Evolutionary conservation across 2,113 vertebrate genomes (phyloP).

Genomic region (Hippocampus barbouri): DNA sequence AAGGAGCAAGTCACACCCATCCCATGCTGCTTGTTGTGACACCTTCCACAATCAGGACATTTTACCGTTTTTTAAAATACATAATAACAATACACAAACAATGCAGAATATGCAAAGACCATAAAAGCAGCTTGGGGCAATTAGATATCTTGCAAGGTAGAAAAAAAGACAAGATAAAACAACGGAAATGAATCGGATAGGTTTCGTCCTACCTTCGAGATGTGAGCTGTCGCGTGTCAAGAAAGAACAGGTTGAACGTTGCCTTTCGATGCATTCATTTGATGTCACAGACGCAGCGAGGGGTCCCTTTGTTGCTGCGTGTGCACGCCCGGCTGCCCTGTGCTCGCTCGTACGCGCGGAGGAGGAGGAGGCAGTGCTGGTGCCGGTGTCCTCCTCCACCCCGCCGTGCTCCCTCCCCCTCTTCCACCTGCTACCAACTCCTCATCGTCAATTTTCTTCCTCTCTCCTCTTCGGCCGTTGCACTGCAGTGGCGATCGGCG

Average conservation of each 20-base stretch:
- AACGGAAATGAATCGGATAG: neutral
- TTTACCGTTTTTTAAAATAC: neutral
- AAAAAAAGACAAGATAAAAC: neutral
- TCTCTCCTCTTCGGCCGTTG: neutral
- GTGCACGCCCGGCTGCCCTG: constrained; percentile 20
- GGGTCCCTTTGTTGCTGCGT: constrained; percentile 67
- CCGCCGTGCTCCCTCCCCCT: constrained; percentile 43
- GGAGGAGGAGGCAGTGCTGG: constrained; percentile 63
- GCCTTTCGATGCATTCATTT: constrained; percentile 27
- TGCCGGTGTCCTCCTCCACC: constrained; percentile 69
- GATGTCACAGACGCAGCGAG: constrained; percentile 37
- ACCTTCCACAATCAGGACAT: constrained; percentile 12
- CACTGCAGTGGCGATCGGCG: neutral
- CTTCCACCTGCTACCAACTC: constrained; percentile 30
- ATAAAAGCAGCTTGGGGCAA: neutral
- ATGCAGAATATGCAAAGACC: neutral
- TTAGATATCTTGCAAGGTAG: neutral
- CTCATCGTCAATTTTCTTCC: neutral
- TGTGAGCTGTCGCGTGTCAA: constrained; percentile 27
- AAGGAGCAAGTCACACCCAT: constrained; percentile 64
- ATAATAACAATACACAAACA: neutral
- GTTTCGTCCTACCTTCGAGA: constrained; percentile 55
- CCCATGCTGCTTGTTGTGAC: constrained; percentile 22
- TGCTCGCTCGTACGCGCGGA: constrained; percentile 43
- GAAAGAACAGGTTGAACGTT: constrained; percentile 3